These are phyloP conservation scores for Arenicola marina DNA, from an alignment of 2,888 invertebrate species.

Conservation along the genomic window DNA sequence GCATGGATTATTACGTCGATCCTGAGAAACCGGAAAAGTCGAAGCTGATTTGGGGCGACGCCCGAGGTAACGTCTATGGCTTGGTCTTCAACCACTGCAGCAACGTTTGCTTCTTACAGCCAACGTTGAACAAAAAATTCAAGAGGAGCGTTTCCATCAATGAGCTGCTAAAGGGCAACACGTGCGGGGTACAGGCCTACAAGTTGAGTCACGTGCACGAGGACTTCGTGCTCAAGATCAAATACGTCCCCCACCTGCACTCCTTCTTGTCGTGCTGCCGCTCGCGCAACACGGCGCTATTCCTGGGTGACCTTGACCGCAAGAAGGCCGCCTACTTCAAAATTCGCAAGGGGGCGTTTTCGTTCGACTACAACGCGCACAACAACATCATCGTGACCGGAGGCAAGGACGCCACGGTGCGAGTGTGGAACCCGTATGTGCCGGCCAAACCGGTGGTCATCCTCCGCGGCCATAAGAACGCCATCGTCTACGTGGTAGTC, in stretches of 20 bases:
- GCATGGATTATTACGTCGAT: conserved; percentile 65
- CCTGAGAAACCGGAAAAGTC: conserved; percentile 65
- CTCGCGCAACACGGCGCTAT: conserved; percentile 66
- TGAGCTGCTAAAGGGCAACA: conserved; percentile 1
- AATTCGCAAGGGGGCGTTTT: conserved; percentile 64
- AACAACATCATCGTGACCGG: conserved; percentile 50
- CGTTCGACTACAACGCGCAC: conserved; percentile 54
- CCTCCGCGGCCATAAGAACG: conserved; percentile 70
- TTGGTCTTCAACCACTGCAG: conserved; percentile 12
- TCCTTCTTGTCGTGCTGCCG: conserved; percentile 74
- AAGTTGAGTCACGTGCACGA: conserved; percentile 12
- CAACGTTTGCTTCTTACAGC: conserved; percentile 20
- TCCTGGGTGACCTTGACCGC: conserved; percentile 69
- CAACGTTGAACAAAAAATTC: conserved; percentile 8
- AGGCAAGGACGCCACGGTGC: conserved; percentile 76
- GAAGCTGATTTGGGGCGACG: conserved; percentile 75
- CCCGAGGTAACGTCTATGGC: conserved; percentile 67
- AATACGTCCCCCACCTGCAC: conserved; percentile 58
- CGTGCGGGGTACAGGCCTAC: conserved; percentile 13
- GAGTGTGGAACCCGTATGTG: conserved; percentile 83
- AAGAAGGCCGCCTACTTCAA: conserved; percentile 64
- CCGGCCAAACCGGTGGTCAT: conserved; percentile 69
- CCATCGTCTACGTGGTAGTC: conserved; percentile 70
- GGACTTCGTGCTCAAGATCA: conserved; percentile 72
- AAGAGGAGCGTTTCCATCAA: not conserved